Evolutionary conservation across 1,140 invertebrate genomes (phyloP), one percentile per base, ranked within the genome.

Genomic region (Lepidurus couesii): DNA sequence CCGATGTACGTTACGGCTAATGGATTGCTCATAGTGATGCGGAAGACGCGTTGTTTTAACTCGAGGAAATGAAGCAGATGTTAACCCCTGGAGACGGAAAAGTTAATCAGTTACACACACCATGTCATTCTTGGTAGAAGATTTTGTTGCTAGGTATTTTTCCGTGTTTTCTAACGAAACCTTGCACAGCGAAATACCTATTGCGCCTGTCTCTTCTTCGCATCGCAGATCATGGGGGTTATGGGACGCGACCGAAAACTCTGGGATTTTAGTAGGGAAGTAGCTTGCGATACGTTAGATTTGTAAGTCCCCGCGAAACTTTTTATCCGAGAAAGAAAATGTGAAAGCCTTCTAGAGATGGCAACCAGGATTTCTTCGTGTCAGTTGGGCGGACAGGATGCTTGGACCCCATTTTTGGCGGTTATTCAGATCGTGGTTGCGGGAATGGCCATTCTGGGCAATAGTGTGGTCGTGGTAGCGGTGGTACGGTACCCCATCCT

Each of bases 371-470:
- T 43, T 34, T 75, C 78, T n/a, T 21, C 65, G 34, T 79, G 78
- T 45, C 44, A 79, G 45, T 43, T 79, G 42, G 74, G 74, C 42
- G 78, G 73, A 75, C 78, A 44, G 42, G 65, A 74, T 42, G 65
- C 44, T 47, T 74, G 74, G 26, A 47, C 78, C 8, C 47, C 76
- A 45, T 77, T 45, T 73, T 76, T 34, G 73, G 80, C 77, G 7
- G 24, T 81, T n/a, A 24, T 81, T 8, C 81, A 82, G 44, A 65
- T 77, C 42, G n/a, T 82, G 11, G 47, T 82, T 1, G 53, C 76
- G 0, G 47, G 81, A 1, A 43, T 76, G 11, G 78, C 81, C 24
- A 79, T 82, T 4, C 45, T 75, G 42, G 82, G 82, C 26, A 83
- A 83, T 76, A 8, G 77, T 11, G 34, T 81, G 42, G 81, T 81